These are phyloP conservation scores for Chaetodon trifascialis DNA, from an alignment of 2,113 vertebrate species.

Conservation along the genomic window DNA sequence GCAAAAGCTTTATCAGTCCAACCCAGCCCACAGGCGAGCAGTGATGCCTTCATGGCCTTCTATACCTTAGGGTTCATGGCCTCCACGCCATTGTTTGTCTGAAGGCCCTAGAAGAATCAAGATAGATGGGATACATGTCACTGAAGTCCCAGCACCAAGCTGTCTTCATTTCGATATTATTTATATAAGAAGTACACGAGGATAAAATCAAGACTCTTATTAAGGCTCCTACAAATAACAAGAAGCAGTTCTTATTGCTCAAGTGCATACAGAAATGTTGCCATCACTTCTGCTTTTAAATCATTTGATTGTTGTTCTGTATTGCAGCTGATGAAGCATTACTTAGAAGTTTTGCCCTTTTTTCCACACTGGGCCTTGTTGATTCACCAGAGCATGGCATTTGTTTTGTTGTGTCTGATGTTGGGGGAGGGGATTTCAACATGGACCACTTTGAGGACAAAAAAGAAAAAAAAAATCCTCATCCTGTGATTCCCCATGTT, in stretches of 20 bases:
- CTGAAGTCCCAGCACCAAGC: not conserved
- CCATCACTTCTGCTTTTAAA: not conserved
- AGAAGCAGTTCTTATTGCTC: not conserved
- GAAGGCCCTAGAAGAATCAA: constrained; percentile 43
- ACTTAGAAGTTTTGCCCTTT: not conserved
- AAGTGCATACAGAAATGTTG: not conserved
- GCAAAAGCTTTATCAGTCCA: not conserved
- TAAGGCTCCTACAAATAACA: not conserved
- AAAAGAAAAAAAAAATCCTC: constrained; percentile 4
- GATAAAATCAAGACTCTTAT: rapidly evolving
- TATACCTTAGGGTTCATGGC: constrained; percentile 71
- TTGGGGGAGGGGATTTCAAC: constrained; percentile 64
- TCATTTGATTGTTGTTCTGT: not conserved
- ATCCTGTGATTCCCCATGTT: not conserved
- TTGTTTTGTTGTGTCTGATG: constrained; percentile 70
- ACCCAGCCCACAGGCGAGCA: constrained; percentile 13
- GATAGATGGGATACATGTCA: not conserved
- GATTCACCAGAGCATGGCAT: constrained; percentile 34
- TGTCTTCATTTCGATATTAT: not conserved
- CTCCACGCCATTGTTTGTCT: constrained; percentile 79
- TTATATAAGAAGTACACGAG: rapidly evolving
- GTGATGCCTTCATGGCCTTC: constrained; percentile 69
- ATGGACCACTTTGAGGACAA: constrained; percentile 24
- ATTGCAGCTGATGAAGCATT: not conserved
- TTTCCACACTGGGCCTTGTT: not conserved